Percentiles rank a stretch among this genome's conserved stretches.
phyloP scores from a whole-genome alignment of 2,797 vertebrate species.

The Pogonophryne albipinna region DNA sequence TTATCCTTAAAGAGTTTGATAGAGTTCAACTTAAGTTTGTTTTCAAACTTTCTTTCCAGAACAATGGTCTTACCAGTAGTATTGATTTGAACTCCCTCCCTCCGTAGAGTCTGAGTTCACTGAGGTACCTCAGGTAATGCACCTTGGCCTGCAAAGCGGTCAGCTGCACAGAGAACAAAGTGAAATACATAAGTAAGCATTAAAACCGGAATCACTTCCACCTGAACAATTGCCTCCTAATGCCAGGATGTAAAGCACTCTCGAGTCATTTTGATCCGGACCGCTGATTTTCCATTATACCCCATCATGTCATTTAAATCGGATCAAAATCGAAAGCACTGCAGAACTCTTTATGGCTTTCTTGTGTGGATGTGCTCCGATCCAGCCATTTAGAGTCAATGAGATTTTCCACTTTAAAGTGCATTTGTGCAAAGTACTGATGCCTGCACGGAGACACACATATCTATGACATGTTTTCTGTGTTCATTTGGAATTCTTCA shows the following conservation, averaged over 20 bases:
- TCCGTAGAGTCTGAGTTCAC: conserved; percentile 94
- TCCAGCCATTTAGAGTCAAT: conserved; percentile 9
- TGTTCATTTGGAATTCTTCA: neutral
- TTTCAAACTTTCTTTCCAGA: neutral
- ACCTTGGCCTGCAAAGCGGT: conserved; percentile 98
- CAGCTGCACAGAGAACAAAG: conserved; percentile 83
- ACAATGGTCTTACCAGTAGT: conserved; percentile 88
- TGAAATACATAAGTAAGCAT: conserved; percentile 38
- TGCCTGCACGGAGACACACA: neutral
- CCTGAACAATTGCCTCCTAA: conserved; percentile 38
- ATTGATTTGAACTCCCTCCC: conserved; percentile 96
- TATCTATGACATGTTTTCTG: neutral
- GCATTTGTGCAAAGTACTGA: neutral
- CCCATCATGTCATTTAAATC: conserved; percentile 58
- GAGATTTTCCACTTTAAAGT: conserved; percentile 4
- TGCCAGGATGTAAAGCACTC: conserved; percentile 47
- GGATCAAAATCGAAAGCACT: conserved; percentile 37
- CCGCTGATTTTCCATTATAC: conserved; percentile 63
- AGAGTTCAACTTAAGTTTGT: neutral
- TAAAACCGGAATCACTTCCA: conserved; percentile 34
- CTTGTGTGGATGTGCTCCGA: neutral
- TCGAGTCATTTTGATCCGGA: conserved; percentile 54
- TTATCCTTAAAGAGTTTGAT: neutral
- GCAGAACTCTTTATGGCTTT: conserved; percentile 23
- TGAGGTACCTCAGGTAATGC: conserved; percentile 98